Evolutionary conservation across 2,888 invertebrate species (phyloP).

Genomic region (Drosophila anomalata): DNA sequence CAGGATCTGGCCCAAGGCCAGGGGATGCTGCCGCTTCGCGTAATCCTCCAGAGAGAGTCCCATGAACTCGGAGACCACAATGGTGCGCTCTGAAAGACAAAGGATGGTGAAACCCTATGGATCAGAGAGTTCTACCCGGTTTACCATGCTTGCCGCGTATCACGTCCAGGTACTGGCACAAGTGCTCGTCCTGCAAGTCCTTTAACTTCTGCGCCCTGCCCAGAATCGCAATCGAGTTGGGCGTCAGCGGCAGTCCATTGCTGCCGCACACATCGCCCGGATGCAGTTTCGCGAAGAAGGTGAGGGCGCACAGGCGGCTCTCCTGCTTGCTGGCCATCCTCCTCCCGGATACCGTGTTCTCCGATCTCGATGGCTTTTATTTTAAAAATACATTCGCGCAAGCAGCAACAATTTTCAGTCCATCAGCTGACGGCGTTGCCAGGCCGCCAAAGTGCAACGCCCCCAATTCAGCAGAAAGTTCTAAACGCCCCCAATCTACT

Average conservation of each 20-base stretch:
- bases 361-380: background rate
- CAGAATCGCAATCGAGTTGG: slow-evolving; percentile 97
- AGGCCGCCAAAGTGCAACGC: background rate
- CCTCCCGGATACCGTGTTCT: background rate
- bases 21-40: slow-evolving; percentile 83
- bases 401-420: slow-evolving; percentile 60
- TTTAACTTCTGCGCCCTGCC: slow-evolving; percentile 94
- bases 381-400: slow-evolving; percentile 1
- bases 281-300: slow-evolving; percentile 95
- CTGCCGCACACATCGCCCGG: slow-evolving; percentile 96
- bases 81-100: slow-evolving; percentile 88
- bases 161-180: slow-evolving; percentile 96
- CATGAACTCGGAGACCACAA: slow-evolving; percentile 92
- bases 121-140: background rate
- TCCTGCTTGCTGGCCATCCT: slow-evolving; percentile 43
- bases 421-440: slow-evolving; percentile 33
- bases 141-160: slow-evolving; percentile 96
- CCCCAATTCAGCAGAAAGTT: background rate
- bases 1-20: slow-evolving; percentile 84
- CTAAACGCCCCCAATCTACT: too few species aligned
- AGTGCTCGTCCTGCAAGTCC: slow-evolving; percentile 90
- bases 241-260: slow-evolving; percentile 97
- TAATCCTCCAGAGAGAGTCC: slow-evolving; percentile 87
- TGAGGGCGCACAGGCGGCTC: slow-evolving; percentile 89
- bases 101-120: background rate